A percentile compares a stretch with the other conserved stretches of the same genome.
Evolutionary conservation across 2,797 vertebrate species (phyloP).

Genomic region (Falco cherrug): DNA sequence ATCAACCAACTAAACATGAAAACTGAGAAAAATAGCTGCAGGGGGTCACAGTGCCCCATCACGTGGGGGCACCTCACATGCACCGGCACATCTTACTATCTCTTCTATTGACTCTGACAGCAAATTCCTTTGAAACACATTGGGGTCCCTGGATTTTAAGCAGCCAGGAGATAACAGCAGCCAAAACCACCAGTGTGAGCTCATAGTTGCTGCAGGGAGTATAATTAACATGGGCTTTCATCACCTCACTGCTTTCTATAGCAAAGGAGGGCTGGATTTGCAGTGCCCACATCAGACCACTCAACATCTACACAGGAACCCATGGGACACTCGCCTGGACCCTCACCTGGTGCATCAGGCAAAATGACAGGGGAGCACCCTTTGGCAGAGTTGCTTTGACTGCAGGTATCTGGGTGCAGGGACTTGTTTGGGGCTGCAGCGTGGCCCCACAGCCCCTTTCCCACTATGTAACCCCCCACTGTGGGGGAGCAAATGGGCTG

Average conservation of each 20-base stretch:
- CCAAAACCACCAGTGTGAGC: neutral
- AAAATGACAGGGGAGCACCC: neutral
- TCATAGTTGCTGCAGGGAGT: neutral
- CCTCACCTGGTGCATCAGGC: rapidly evolving
- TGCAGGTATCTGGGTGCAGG: neutral
- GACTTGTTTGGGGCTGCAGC: neutral
- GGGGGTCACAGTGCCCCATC: neutral
- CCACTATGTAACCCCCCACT: neutral
- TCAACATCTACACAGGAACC: neutral
- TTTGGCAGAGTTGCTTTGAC: neutral
- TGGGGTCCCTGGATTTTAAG: neutral
- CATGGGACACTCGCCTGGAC: rapidly evolving
- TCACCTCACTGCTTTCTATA: neutral
- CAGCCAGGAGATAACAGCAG: neutral
- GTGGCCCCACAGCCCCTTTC: neutral
- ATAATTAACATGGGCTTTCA: neutral
- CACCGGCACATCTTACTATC: neutral
- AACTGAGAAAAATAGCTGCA: neutral
- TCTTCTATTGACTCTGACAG: neutral
- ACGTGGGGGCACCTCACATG: neutral
- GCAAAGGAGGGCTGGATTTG: neutral
- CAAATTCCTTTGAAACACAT: neutral
- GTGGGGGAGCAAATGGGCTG: neutral
- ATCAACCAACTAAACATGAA: neutral
- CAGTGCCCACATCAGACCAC: neutral